A percentile compares a stretch with the other conserved stretches of the same genome.
Evolutionary conservation across 2,888 invertebrate species (phyloP).

Genomic region (Chrysolina oricalcia): DNA sequence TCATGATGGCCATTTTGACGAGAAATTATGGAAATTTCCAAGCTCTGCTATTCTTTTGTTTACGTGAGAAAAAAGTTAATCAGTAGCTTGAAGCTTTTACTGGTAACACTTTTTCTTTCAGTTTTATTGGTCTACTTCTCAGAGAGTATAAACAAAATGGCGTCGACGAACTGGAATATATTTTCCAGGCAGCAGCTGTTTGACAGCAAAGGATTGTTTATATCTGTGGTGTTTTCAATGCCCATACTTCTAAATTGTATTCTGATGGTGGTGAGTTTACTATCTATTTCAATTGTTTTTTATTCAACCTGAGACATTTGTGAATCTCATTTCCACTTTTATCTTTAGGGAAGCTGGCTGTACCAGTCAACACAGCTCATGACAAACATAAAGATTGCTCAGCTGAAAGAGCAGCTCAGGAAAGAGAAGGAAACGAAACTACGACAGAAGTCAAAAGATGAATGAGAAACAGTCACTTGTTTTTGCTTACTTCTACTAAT

Average conservation of each 20-base stretch:
- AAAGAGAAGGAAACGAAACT: conserved; percentile 70
- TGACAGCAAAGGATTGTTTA: conserved; percentile 93
- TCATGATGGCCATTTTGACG: conserved; percentile 85
- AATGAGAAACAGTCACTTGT: conserved; percentile 34
- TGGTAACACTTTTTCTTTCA: conserved; percentile 71
- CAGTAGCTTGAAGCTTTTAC: neutral
- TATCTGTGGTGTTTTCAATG: conserved; percentile 94
- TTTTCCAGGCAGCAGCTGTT: conserved; percentile 95
- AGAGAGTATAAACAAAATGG: conserved; percentile 91
- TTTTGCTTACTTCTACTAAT: neutral
- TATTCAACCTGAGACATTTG: neutral
- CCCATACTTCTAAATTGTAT: conserved; percentile 94
- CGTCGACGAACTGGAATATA: conserved; percentile 88
- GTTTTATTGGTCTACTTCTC: conserved; percentile 92
- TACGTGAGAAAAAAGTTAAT: conserved; percentile 78
- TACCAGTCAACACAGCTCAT: conserved; percentile 92
- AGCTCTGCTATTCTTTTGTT: conserved; percentile 84
- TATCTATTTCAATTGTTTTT: too few relatives aligned
- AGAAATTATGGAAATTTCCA: conserved; percentile 91
- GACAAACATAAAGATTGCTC: conserved; percentile 88
- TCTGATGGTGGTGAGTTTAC: conserved; percentile 90
- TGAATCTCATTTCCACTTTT: neutral
- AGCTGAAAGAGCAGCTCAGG: conserved; percentile 81
- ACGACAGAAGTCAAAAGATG: conserved; percentile 50
- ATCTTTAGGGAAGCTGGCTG: conserved; percentile 88